Evolutionary conservation across 2,888 invertebrate species (phyloP).

Genomic region (Fragum fragum): DNA sequence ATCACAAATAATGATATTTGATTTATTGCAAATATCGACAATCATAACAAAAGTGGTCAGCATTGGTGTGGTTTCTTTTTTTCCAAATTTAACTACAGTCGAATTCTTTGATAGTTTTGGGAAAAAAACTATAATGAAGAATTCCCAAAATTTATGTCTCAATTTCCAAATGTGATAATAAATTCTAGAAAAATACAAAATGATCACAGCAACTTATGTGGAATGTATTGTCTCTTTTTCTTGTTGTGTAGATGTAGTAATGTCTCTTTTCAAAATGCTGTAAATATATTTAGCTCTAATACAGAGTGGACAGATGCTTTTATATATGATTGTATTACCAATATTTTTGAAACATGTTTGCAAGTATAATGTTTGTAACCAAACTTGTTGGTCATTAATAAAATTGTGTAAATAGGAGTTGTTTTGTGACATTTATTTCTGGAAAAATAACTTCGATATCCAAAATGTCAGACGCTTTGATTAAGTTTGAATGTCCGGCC

Average conservation of each 20-base stretch:
- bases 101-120: slow-evolving; percentile 52
- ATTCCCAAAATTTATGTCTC: slow-evolving; percentile 35
- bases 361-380: slow-evolving; percentile 27
- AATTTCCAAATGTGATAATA: slow-evolving; percentile 12
- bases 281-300: slow-evolving; percentile 44
- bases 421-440: background rate
- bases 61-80: slow-evolving; percentile 43
- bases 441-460: background rate
- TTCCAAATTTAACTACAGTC: slow-evolving; percentile 20
- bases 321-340: slow-evolving; percentile 41
- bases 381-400: slow-evolving; percentile 43
- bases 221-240: slow-evolving; percentile 59
- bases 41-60: slow-evolving; percentile 10
- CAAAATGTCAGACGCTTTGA: slow-evolving; percentile 35
- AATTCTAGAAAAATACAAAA: slow-evolving; percentile 52
- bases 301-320: slow-evolving; percentile 45
- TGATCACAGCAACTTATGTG: slow-evolving; percentile 51
- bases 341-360: slow-evolving; percentile 40
- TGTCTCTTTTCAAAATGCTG: slow-evolving; percentile 50
- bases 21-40: slow-evolving; percentile 54
- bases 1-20: slow-evolving; percentile 13
- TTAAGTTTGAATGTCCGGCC: slow-evolving; percentile 57
- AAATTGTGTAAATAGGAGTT: slow-evolving; percentile 22
- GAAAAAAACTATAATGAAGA: slow-evolving; percentile 34
- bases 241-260: slow-evolving; percentile 41